A percentile compares a stretch with the other conserved stretches of the same genome.
These are phyloP conservation scores for Megaleporinus macrocephalus DNA, from an alignment of 2,113 vertebrate species.

Conservation along the genomic window DNA sequence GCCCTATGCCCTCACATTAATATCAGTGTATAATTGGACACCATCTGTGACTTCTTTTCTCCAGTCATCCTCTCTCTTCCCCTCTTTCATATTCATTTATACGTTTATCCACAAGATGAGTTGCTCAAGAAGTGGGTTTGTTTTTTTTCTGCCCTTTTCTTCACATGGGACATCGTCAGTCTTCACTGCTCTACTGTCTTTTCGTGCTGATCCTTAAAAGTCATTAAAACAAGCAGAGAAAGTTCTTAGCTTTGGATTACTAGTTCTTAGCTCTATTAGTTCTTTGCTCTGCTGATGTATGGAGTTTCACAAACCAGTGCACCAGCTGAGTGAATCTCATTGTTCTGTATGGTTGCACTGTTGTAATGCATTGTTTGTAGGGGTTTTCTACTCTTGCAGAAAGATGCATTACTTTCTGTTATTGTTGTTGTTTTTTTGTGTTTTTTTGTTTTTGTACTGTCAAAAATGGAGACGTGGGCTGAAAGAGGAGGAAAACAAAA, in stretches of 20 bases:
- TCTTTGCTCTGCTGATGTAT: too few species aligned
- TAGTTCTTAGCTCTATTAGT: too few species aligned
- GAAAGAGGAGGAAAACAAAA: neutral
- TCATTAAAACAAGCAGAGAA: too few species aligned
- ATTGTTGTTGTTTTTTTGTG: too few species aligned
- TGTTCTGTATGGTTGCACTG: too few species aligned
- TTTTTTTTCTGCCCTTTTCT: constrained; percentile 6
- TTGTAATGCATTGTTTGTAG: too few species aligned
- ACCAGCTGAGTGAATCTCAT: too few species aligned
- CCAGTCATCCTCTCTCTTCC: constrained; percentile 42
- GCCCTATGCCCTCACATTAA: constrained; percentile 69
- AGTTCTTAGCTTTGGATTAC: too few species aligned
- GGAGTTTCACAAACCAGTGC: too few species aligned
- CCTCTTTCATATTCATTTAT: constrained; percentile 33
- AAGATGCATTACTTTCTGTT: too few species aligned
- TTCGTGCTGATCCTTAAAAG: neutral
- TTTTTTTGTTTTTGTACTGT: too few species aligned
- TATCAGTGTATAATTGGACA: constrained; percentile 67
- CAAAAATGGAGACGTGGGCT: neutral
- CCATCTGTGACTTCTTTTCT: constrained; percentile 67
- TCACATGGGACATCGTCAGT: constrained; percentile 10
- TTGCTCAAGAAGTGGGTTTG: neutral
- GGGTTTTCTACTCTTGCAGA: too few species aligned
- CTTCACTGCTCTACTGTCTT: neutral
- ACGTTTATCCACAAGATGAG: neutral